These are phyloP conservation scores for Archegozetes longisetosus DNA, from an alignment of 1,140 invertebrate genomes.

Conservation along the genomic window DNA sequence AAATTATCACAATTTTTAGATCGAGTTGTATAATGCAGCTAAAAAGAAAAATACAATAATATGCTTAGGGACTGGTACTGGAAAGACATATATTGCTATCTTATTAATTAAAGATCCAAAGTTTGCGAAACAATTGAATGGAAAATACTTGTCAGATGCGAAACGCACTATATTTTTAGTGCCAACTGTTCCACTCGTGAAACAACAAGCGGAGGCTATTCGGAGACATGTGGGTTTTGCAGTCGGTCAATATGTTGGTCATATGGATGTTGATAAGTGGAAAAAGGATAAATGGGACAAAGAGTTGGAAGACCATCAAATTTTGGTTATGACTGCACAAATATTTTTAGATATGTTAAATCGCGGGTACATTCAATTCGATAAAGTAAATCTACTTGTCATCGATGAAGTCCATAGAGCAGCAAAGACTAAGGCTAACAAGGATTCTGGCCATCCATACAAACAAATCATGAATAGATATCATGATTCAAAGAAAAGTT, in stretches of 20 bases:
- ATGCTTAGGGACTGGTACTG: constrained; percentile 71
- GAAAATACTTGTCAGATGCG: constrained; percentile 20
- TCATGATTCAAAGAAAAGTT: too few relatives aligned
- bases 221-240: neutral
- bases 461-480: constrained; percentile 46
- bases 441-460: constrained; percentile 42
- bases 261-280: neutral
- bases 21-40: constrained; percentile 32
- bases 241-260: too few relatives aligned
- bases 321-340: constrained; percentile 47
- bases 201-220: constrained; percentile 43
- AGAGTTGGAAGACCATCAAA: neutral
- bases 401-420: constrained; percentile 86
- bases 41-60: constrained; percentile 59
- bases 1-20: too few relatives aligned
- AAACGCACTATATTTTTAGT: constrained; percentile 33
- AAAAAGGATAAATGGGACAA: neutral
- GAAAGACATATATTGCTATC: constrained; percentile 82
- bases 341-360: constrained; percentile 56
- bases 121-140: constrained; percentile 27
- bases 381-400: constrained; percentile 59
- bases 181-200: constrained; percentile 47
- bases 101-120: constrained; percentile 49
- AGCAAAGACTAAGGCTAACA: neutral
- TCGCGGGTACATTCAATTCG: constrained; percentile 41